These are phyloP conservation scores for Basileuterus tristriatus DNA, from an alignment of 2,797 vertebrate species.

Conservation along the genomic window DNA sequence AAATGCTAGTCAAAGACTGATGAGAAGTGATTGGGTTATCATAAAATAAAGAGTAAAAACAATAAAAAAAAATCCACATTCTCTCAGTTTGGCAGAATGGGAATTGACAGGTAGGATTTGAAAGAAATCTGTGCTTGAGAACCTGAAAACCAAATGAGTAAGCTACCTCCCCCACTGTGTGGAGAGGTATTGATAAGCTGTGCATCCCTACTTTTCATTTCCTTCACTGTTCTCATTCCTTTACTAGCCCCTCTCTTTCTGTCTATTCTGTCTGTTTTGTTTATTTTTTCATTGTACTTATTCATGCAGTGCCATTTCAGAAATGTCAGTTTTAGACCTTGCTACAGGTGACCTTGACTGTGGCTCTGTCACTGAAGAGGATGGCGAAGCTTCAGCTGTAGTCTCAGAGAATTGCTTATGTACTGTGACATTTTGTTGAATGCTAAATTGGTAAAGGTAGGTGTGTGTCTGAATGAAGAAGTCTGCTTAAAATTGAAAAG, in stretches of 20 bases:
- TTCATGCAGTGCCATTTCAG: conserved; percentile 2
- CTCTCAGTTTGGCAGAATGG: not conserved
- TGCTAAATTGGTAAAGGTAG: not conserved
- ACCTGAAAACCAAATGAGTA: not conserved
- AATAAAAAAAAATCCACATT: not conserved
- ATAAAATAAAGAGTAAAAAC: not conserved
- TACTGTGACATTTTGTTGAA: not conserved
- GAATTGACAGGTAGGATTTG: not conserved
- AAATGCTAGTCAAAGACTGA: not conserved
- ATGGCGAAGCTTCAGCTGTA: not conserved
- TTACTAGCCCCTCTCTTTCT: not conserved
- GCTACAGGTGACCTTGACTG: not conserved
- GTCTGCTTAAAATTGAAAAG: not conserved
- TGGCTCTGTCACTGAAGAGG: not conserved
- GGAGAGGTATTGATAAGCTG: not conserved
- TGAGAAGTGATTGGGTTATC: not conserved
- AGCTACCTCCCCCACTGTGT: not conserved
- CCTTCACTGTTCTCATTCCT: not conserved
- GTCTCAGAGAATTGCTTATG: not conserved
- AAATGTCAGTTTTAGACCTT: conserved; percentile 38
- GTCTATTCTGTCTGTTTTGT: not conserved
- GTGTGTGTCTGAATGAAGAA: not conserved
- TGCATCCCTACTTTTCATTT: not conserved
- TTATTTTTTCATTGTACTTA: not conserved
- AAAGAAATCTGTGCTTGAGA: not conserved